phyloP scores from a whole-genome alignment of 64 coral and sea anemone genomes.

The Porites lutea region DNA sequence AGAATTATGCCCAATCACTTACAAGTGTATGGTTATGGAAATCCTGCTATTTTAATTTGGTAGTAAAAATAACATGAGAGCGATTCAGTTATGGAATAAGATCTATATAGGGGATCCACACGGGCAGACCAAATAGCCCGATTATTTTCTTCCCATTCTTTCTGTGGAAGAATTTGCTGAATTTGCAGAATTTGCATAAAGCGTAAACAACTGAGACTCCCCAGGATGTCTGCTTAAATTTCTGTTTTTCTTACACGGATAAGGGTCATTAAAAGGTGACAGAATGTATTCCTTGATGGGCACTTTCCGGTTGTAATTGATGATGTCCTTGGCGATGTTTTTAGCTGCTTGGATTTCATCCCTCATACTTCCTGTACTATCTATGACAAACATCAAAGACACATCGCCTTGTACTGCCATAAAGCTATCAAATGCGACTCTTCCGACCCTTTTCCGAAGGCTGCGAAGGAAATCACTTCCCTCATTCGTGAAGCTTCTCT shows the following conservation, averaged over 20 bases:
- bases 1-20: too few relatives aligned
- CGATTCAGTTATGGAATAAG: too few relatives aligned
- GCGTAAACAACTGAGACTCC: too few relatives aligned
- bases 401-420: conserved; percentile 70
- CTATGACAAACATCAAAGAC: conserved; percentile 61
- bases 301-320: conserved; percentile 20
- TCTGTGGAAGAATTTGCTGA: too few relatives aligned
- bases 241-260: background rate
- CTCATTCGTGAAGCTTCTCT: background rate
- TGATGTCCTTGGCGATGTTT: conserved; percentile 49
- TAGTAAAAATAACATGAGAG: too few relatives aligned
- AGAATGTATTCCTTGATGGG: conserved; percentile 33
- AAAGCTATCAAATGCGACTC: conserved; percentile 17
- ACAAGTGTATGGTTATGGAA: too few relatives aligned
- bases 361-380: conserved; percentile 61
- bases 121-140: too few relatives aligned
- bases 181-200: too few relatives aligned
- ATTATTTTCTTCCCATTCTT: too few relatives aligned
- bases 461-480: background rate
- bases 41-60: too few relatives aligned
- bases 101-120: too few relatives aligned
- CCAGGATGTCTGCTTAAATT: too few relatives aligned
- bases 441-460: conserved; percentile 14
- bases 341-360: conserved; percentile 42
- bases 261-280: conserved; percentile 60